These are phyloP conservation scores for Erpobdella octoculata DNA, from an alignment of 2,888 invertebrate species.

Conservation along the genomic window DNA sequence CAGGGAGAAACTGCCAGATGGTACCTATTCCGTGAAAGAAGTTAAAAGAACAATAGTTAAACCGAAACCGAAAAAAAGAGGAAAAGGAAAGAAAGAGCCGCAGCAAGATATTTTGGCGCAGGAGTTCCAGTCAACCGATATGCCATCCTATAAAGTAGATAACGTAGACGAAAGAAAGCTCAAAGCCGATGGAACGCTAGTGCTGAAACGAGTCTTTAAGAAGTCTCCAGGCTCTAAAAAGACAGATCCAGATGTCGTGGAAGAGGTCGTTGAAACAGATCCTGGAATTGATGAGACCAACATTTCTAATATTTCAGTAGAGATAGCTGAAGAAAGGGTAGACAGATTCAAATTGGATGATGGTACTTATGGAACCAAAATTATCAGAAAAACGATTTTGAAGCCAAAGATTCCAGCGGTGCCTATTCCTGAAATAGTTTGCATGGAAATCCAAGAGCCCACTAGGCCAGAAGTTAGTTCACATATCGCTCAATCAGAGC, in stretches of 20 bases:
- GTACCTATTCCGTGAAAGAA: not conserved
- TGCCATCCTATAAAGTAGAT: slow-evolving; percentile 14
- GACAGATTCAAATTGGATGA: not conserved
- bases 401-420: not conserved
- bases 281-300: slow-evolving; percentile 11
- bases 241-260: slow-evolving; percentile 13
- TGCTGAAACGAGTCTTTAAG: slow-evolving; percentile 7
- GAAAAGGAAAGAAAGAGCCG: not conserved
- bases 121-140: not conserved
- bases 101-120: slow-evolving; percentile 1
- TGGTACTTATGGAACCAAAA: not conserved
- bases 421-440: not conserved
- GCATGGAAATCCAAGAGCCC: too few species aligned
- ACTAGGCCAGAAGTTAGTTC: too few species aligned
- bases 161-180: not conserved
- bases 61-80: not conserved
- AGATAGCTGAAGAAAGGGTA: not conserved
- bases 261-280: slow-evolving; percentile 10
- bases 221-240: not conserved
- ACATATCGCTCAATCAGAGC: too few species aligned
- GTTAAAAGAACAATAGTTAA: not conserved
- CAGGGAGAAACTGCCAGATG: not conserved
- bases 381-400: not conserved
- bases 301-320: not conserved
- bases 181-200: not conserved